Percentiles rank a stretch among this genome's conserved stretches.
These are phyloP conservation scores for Kryptolebias marmoratus DNA, from an alignment of 2,113 vertebrate species.

Conservation along the genomic window DNA sequence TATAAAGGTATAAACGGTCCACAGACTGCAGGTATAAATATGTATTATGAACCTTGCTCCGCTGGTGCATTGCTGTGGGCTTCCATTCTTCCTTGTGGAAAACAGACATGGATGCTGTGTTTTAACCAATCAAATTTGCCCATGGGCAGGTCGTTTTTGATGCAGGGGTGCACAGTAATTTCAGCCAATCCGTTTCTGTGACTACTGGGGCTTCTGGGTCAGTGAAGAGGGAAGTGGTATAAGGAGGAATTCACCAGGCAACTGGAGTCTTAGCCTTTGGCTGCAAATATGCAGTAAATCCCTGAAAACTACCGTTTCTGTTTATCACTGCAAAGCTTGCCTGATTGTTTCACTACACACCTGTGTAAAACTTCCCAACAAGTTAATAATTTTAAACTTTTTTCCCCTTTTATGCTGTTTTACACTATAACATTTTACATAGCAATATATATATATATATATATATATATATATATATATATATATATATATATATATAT, in stretches of 20 bases:
- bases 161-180: conserved; percentile 82
- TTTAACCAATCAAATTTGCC: conserved; percentile 89
- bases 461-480: too few relatives aligned
- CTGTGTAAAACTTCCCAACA: conserved; percentile 26
- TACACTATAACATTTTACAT: not conserved
- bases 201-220: conserved; percentile 80
- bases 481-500: too few relatives aligned
- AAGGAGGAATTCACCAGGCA: conserved; percentile 69
- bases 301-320: conserved; percentile 62
- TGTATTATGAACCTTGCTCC: conserved; percentile 67
- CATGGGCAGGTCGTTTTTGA: conserved; percentile 76
- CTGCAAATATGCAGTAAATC: conserved; percentile 80
- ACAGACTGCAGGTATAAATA: conserved; percentile 73
- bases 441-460: not conserved
- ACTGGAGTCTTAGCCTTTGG: conserved; percentile 72
- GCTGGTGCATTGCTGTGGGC: conserved; percentile 52
- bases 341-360: conserved; percentile 76
- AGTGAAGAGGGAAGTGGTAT: conserved; percentile 69
- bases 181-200: conserved; percentile 82
- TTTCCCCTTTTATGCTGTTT: not conserved
- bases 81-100: conserved; percentile 66
- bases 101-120: conserved; percentile 75
- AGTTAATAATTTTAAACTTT: not conserved
- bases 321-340: conserved; percentile 68
- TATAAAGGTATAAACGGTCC: conserved; percentile 69